Evolutionary conservation across 2,888 invertebrate genomes (phyloP), one percentile per base, ranked within the genome.

Genomic region (Caenorhabditis uteleia): DNA sequence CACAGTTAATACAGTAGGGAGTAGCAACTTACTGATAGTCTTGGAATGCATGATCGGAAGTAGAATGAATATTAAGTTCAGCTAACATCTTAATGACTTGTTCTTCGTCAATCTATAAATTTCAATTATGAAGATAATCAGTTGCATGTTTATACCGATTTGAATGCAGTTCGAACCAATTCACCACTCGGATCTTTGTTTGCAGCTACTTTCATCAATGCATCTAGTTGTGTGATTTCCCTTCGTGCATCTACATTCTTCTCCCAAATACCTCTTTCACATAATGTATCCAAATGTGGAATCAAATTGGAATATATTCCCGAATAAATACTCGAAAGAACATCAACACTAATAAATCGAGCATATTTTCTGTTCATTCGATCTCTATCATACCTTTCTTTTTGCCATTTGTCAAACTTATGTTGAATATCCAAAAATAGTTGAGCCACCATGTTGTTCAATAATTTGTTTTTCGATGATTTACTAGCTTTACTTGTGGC

Each of bases 31-130:
- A 47, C 54, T 58, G 58, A 64, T 54, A 64, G 29, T 64, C 64
- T 38, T 57, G 62, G 20, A 62, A 62, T 1, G 64, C 49, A 48
- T 58, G 57, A 42, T 64, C 58, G 6, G 40, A 45, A 0, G 53
- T 64, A 16, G 57, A 29, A 12, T 45, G 34, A 6, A 58, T 49
- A 12, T 58, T 58, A 27, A 64, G 40, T 36, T 64, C 58, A 8
- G n/a, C 50, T 16, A 64, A 33, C 49, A 64, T 54, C 26, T 64
- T 64, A 3, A 49, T 8, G 14, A 64, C 54, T 42, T 64, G 57
- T 21, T 64, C 64, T 40, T 64, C 64, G 21, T 64, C 64, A 21
- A 64, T 58, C 47, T 47, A 25, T 18, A 47, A 47, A 33, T n/a
- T 29, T 44, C 4, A 29, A 26, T 14, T 42, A 12, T 27, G 12